These are phyloP conservation scores for Argyrosomus japonicus DNA, from an alignment of 2,113 vertebrate genomes.

Conservation along the genomic window DNA sequence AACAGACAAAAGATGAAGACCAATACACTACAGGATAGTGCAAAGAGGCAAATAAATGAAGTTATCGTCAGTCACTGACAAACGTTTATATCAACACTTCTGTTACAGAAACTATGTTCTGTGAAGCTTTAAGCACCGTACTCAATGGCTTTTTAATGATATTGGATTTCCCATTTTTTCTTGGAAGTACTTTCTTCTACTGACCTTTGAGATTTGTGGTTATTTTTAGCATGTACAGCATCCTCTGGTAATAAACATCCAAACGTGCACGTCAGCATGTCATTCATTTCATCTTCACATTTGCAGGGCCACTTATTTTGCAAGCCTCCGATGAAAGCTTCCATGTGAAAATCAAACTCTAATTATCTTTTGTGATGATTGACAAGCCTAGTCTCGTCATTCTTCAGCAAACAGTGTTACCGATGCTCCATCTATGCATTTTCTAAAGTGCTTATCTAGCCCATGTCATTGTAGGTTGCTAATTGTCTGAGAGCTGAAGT, in stretches of 20 bases:
- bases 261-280: neutral
- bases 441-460: neutral
- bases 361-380: constrained; percentile 13
- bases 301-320: neutral
- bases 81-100: no score
- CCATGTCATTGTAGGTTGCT: neutral
- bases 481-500: neutral
- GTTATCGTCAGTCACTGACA: no score
- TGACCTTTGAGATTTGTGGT: neutral
- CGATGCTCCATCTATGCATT: neutral
- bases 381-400: neutral
- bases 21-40: no score
- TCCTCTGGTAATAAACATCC: neutral
- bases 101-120: no score
- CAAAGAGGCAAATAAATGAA: no score
- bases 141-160: no score
- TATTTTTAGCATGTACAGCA: no score
- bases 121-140: no score
- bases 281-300: neutral
- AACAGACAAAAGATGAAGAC: no score
- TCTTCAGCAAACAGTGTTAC: neutral
- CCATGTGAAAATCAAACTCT: neutral
- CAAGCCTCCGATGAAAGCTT: no score
- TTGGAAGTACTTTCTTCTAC: neutral
- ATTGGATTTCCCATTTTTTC: no score